Conservation (phyloP, 2,888 invertebrate species). For the Ischnus inquisitorius region DNA sequence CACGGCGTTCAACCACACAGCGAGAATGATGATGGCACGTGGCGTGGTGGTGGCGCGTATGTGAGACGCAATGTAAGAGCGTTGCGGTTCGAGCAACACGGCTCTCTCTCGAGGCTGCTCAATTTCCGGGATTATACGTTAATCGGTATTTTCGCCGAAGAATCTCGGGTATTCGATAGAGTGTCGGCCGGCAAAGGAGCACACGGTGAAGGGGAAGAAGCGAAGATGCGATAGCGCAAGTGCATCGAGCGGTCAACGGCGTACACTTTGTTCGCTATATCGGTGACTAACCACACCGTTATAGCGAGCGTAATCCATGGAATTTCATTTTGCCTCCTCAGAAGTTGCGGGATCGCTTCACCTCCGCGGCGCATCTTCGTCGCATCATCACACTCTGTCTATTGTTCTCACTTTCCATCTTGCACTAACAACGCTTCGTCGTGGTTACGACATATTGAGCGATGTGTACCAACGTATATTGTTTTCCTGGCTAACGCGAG, state of each 20-base stretch:
- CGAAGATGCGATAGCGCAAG: neutral
- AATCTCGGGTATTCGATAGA: slow-evolving; percentile 54
- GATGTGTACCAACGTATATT: too few relatives aligned
- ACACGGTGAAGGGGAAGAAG: neutral
- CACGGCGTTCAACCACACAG: neutral
- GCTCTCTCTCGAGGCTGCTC: slow-evolving; percentile 17
- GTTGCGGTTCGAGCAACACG: neutral
- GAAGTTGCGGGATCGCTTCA: slow-evolving; percentile 44
- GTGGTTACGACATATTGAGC: too few relatives aligned
- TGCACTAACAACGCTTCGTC: slow-evolving; percentile 21
- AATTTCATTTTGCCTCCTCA: slow-evolving; percentile 57
- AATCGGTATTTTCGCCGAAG: slow-evolving; percentile 48
- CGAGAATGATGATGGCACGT: slow-evolving; percentile 44
- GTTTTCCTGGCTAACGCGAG: too few relatives aligned
- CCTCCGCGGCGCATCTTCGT: slow-evolving; percentile 49
- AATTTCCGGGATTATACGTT: slow-evolving; percentile 56
- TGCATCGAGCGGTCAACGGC: slow-evolving; percentile 16
- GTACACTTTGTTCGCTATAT: neutral
- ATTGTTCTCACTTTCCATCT: slow-evolving; percentile 29
- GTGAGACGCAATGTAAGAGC: neutral
- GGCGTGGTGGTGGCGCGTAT: slow-evolving; percentile 30
- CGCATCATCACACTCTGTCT: slow-evolving; percentile 48
- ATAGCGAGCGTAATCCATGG: slow-evolving; percentile 38
- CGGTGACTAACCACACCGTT: neutral
- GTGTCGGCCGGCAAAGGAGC: slow-evolving; percentile 28